Conservation (phyloP, 1,140 invertebrate species). For the Drosophila suzukii region DNA sequence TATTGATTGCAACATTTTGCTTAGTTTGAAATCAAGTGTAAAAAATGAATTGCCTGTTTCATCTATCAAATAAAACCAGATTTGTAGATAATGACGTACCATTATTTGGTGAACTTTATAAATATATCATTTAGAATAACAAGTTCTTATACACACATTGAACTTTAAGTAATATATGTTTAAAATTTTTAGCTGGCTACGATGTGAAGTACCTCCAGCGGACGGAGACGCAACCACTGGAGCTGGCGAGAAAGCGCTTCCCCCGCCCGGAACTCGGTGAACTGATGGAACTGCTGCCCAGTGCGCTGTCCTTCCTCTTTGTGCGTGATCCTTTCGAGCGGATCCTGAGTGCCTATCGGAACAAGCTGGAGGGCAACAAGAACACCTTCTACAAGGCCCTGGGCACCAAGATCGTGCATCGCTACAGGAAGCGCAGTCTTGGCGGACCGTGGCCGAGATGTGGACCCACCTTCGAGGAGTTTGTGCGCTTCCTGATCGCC, state of each 20-base stretch:
- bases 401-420: slow-evolving; percentile 87
- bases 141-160: too few species aligned
- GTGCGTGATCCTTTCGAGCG: slow-evolving; percentile 96
- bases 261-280: slow-evolving; percentile 86
- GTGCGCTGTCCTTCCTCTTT: slow-evolving; percentile 90
- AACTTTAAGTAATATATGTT: not conserved
- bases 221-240: slow-evolving; percentile 86
- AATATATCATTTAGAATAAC: too few species aligned
- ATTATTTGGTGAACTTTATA: too few species aligned
- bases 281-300: slow-evolving; percentile 85
- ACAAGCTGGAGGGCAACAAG: slow-evolving; percentile 92
- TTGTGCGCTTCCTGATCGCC: slow-evolving; percentile 87
- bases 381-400: slow-evolving; percentile 90
- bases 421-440: slow-evolving; percentile 74
- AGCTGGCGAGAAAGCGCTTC: slow-evolving; percentile 87
- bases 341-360: slow-evolving; percentile 94
- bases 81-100: too few species aligned
- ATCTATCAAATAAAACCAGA: too few species aligned
- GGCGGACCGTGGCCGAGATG: slow-evolving; percentile 50
- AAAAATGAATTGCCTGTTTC: too few species aligned
- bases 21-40: too few species aligned
- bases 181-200: slow-evolving; percentile 85
- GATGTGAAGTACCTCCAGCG: slow-evolving; percentile 86
- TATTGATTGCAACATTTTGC: not conserved
- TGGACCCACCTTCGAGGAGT: slow-evolving; percentile 89